Evolutionary conservation across 1,140 invertebrate species (phyloP).

Genomic region (Coboldia fuscipes): DNA sequence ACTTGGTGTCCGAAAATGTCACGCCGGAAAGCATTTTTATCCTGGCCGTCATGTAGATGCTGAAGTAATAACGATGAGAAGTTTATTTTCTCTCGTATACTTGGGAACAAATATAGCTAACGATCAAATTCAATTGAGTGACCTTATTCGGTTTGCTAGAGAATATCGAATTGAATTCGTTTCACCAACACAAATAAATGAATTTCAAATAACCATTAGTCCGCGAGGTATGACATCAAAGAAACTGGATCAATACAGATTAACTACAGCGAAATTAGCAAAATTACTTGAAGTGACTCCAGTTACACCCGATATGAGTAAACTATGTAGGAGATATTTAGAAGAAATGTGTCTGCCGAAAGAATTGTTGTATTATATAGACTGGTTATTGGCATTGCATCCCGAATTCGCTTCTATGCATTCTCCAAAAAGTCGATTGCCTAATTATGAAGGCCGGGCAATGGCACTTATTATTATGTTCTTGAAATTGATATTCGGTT

Average conservation of each 20-base stretch:
- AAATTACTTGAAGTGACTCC: conserved; percentile 20
- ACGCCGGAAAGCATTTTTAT: neutral
- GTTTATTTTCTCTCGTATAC: conserved; percentile 26
- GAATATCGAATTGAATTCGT: conserved; percentile 36
- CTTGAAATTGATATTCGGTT: conserved; percentile 34
- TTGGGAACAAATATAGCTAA: conserved; percentile 30
- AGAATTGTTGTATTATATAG: conserved; percentile 10
- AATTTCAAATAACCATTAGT: neutral
- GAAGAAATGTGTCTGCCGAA: conserved; percentile 30
- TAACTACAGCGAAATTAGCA: conserved; percentile 13
- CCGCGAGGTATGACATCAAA: neutral
- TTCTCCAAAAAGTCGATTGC: conserved; percentile 21
- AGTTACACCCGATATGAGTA: conserved; percentile 25
- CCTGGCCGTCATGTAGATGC: conserved; percentile 1
- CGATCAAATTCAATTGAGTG: conserved; percentile 30
- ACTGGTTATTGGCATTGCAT: conserved; percentile 17
- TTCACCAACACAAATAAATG: conserved; percentile 25
- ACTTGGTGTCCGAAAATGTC: neutral
- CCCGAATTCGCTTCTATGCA: no score
- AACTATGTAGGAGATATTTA: conserved; percentile 26
- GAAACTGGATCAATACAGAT: conserved; percentile 6
- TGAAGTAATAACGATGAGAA: conserved; percentile 5
- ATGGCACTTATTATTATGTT: conserved; percentile 36
- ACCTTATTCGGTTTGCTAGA: conserved; percentile 30
- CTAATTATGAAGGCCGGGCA: conserved; percentile 35